A percentile compares a stretch with the other conserved stretches of the same genome.
Evolutionary conservation across 2,888 invertebrate genomes (phyloP).

Genomic region (Drosophila vallismaia): DNA sequence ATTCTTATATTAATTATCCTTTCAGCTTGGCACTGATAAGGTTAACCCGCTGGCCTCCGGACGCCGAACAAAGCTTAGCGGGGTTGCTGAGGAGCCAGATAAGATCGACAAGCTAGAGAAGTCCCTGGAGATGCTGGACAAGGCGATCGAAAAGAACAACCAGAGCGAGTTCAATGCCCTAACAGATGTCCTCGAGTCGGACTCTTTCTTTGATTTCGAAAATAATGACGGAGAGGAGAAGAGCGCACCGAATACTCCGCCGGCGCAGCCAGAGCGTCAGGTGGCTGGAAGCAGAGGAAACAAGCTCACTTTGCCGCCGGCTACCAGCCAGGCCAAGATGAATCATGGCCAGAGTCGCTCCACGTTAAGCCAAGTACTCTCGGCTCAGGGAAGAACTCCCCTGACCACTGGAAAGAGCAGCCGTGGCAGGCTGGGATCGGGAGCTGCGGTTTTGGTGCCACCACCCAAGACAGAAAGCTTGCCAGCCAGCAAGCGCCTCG

Average conservation of each 20-base stretch:
- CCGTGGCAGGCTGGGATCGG: slow-evolving; percentile 39
- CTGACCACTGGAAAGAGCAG: slow-evolving; percentile 18
- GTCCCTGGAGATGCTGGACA: slow-evolving; percentile 66
- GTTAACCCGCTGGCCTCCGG: slow-evolving; percentile 55
- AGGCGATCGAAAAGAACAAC: slow-evolving; percentile 70
- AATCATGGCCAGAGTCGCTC: slow-evolving; percentile 35
- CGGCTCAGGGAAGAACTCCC: slow-evolving; percentile 39
- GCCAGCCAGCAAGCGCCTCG: slow-evolving; percentile 44
- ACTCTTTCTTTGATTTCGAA: slow-evolving; percentile 54
- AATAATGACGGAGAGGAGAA: slow-evolving; percentile 57
- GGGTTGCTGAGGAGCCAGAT: slow-evolving; percentile 55
- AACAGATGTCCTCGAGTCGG: slow-evolving; percentile 62
- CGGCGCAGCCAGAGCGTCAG: slow-evolving; percentile 17
- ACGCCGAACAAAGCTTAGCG: slow-evolving; percentile 56
- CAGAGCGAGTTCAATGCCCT: slow-evolving; percentile 61
- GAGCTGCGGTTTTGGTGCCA: neutral
- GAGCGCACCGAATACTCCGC: slow-evolving; percentile 2
- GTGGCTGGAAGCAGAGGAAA: slow-evolving; percentile 9
- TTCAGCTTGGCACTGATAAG: slow-evolving; percentile 51
- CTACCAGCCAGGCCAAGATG: slow-evolving; percentile 36
- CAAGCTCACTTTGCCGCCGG: slow-evolving; percentile 62
- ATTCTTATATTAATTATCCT: neutral
- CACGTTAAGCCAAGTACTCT: slow-evolving; percentile 51
- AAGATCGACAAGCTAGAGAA: slow-evolving; percentile 71
- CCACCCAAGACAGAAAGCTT: slow-evolving; percentile 24